Conservation (phyloP, 2,888 invertebrate species). For the Drosophila anomalata region DNA sequence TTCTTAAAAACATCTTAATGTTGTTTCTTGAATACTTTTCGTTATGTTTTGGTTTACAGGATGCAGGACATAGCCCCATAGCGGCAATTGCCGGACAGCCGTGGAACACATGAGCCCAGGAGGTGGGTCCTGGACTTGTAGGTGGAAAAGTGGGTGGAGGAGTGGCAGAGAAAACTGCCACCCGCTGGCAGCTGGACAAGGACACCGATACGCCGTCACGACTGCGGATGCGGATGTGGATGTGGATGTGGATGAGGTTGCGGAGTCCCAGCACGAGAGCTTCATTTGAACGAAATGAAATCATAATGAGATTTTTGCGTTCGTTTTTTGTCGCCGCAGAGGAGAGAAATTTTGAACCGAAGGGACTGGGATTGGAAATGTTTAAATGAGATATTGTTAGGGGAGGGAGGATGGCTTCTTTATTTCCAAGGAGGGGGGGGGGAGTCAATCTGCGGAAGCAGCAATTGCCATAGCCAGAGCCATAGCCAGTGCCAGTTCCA, state of each 20-base stretch:
- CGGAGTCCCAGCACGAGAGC: conserved; percentile 67
- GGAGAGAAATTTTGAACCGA: conserved; percentile 5
- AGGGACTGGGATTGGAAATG: conserved; percentile 14
- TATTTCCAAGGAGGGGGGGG: background rate
- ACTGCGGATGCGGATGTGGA: conserved; percentile 24
- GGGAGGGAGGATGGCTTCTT: background rate
- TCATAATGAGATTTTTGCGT: conserved; percentile 79
- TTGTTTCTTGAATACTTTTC: background rate
- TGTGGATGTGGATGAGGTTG: conserved; percentile 21
- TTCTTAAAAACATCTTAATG: background rate
- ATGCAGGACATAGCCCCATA: conserved; percentile 45
- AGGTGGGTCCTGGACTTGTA: background rate
- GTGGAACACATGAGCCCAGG: conserved; percentile 64
- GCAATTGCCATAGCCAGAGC: conserved; percentile 53
- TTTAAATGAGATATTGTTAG: conserved; percentile 19
- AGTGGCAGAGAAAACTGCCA: conserved; percentile 7
- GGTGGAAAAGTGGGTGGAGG: background rate
- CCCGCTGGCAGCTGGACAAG: conserved; percentile 55
- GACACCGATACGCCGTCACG: conserved; percentile 16
- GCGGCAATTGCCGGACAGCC: conserved; percentile 69
- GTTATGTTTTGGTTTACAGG: conserved; percentile 24
- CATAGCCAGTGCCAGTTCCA: conserved; percentile 25
- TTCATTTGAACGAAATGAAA: conserved; percentile 80
- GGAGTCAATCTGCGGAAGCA: conserved; percentile 24
- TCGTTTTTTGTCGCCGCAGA: conserved; percentile 60